phyloP scores from a whole-genome alignment of 2,888 invertebrate species.

The Dascillus cervinus region DNA sequence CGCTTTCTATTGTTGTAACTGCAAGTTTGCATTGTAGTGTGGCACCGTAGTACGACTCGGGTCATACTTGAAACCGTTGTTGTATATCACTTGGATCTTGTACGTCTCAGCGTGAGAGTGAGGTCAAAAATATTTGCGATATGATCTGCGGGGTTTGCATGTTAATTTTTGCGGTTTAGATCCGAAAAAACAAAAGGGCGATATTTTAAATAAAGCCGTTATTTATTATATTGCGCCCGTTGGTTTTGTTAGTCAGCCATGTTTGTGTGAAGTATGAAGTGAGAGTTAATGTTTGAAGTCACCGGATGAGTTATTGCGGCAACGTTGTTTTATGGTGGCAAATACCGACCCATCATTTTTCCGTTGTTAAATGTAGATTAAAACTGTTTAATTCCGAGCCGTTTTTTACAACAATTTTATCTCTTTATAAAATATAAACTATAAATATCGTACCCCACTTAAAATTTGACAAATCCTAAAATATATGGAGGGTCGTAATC shows the following conservation, averaged over 20 bases:
- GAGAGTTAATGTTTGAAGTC: constrained; percentile 17
- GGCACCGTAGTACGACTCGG: neutral
- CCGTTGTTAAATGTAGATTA: too few relatives aligned
- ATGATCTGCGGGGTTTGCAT: constrained; percentile 18
- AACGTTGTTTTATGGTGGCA: too few relatives aligned
- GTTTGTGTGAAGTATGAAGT: constrained; percentile 18
- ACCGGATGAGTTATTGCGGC: constrained; percentile 20
- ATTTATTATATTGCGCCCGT: constrained; percentile 17
- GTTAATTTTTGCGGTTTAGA: constrained; percentile 12
- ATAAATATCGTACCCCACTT: constrained; percentile 18
- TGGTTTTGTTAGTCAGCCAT: constrained; percentile 24
- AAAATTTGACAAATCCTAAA: constrained; percentile 21
- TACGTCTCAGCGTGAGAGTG: neutral
- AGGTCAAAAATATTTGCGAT: constrained; percentile 8
- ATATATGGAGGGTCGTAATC: constrained; percentile 26
- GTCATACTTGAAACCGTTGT: constrained; percentile 1
- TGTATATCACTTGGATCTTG: constrained; percentile 1
- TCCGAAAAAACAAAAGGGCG: constrained; percentile 10
- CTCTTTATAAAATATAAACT: constrained; percentile 14
- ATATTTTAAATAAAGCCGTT: constrained; percentile 16
- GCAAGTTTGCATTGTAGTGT: constrained; percentile 1
- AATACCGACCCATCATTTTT: too few relatives aligned
- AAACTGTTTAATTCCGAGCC: too few relatives aligned
- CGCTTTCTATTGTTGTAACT: constrained; percentile 11
- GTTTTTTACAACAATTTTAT: constrained; percentile 13